Evolutionary conservation across 1,140 invertebrate species (phyloP).

Genomic region (Diploscapter pachys): DNA sequence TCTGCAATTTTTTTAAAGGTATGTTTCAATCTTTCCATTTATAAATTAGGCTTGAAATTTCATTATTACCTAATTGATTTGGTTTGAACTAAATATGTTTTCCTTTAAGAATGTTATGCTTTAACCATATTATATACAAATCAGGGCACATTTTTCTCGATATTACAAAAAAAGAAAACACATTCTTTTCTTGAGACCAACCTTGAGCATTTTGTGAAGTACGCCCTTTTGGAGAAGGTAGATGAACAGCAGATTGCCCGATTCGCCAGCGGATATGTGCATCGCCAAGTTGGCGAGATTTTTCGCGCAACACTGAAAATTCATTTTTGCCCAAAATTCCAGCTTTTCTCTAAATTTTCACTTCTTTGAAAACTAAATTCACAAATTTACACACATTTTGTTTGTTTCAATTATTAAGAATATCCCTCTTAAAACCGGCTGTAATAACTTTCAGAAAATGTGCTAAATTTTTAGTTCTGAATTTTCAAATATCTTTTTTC

Average conservation of each 20-base stretch:
- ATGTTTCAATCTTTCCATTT: no score
- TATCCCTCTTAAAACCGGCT: no score
- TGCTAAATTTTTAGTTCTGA: no score
- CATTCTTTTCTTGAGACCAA: slow-evolving; percentile 44
- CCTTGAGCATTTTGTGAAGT: slow-evolving; percentile 43
- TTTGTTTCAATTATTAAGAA: no score
- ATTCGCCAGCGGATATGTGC: slow-evolving; percentile 45
- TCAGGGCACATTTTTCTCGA: background rate
- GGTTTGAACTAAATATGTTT: slow-evolving; percentile 47
- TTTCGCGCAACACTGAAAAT: slow-evolving; percentile 45
- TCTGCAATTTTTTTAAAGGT: no score
- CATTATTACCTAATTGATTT: no score
- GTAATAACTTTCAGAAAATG: no score
- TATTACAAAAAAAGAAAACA: background rate
- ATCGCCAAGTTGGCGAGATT: slow-evolving; percentile 52
- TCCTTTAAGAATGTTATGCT: background rate
- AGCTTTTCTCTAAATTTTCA: background rate
- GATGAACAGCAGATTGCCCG: slow-evolving; percentile 55
- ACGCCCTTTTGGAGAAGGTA: slow-evolving; percentile 49
- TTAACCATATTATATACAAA: no score
- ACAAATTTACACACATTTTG: no score
- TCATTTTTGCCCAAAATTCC: slow-evolving; percentile 1
- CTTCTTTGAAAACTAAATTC: no score
- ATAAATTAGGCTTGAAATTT: no score
- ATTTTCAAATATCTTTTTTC: no score